Evolutionary conservation across 1,140 invertebrate genomes (phyloP), one percentile per base, ranked within the genome.

Genomic region (Bombus polaris): DNA sequence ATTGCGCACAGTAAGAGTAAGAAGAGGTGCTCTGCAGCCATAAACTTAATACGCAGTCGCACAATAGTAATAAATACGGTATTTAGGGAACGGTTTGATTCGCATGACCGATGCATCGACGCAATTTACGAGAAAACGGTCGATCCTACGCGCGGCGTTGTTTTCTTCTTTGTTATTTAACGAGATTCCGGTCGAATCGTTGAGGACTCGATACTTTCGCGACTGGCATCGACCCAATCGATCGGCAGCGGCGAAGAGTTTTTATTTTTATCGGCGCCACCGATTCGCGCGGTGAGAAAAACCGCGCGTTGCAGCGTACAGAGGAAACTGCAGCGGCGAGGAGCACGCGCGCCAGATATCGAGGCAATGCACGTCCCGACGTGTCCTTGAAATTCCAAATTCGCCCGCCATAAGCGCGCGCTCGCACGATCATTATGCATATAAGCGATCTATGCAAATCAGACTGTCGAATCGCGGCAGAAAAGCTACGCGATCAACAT

Each of bases 351-450:
- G 68, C n/a, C 68, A 72, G 68, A 84, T 76, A 82, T 66, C 88
- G 71, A 89, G 76, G 85, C 89, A 32, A 3, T 70, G 89, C 86
- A 79, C 81, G 86, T 90, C 77, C 57, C 81, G 73, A 18, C 47
- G 81, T 71, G 90, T 85, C 90, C 90, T 91, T 91, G 89, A 91
- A 91, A 91, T 88, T 87, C 89, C 90, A 88, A 91, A 91, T 90
- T 90, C 77, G 81, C 78, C 66, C 32, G 62, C 73, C 85, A 76
- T 68, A 83, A 70, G 72, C 35, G 47, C 81, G 35, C 88, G 79
- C 65, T 8, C 70, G 25, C 70, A 44, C 77, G 70, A 83, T 85
- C 87, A 82, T 91, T 89, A 83, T 83, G 81, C 73, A 62, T 78
- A 76, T 81, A 47, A 53, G 71, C 82, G 76, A 85, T 90, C 86